A percentile compares a stretch with the other conserved stretches of the same genome.
Evolutionary conservation across 2,113 vertebrate species (phyloP).

Genomic region (Pluvianellus socialis): DNA sequence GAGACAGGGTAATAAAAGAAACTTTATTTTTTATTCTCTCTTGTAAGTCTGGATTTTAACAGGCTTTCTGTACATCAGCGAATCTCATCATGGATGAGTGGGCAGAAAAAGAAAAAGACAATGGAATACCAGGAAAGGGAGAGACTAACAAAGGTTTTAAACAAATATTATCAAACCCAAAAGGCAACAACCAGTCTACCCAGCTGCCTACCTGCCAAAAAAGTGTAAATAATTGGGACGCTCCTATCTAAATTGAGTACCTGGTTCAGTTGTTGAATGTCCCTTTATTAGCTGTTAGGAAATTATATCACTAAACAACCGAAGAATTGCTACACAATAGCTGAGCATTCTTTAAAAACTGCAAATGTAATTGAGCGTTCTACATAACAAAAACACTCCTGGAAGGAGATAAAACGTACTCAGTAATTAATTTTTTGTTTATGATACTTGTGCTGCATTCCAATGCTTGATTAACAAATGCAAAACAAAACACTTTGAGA

Average conservation of each 20-base stretch:
- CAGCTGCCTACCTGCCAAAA: conserved; percentile 17
- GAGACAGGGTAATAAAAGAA: background rate
- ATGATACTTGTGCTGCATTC: conserved; percentile 20
- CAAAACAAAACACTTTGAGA: background rate
- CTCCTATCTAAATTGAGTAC: background rate
- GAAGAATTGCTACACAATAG: conserved; percentile 16
- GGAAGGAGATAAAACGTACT: conserved; percentile 16
- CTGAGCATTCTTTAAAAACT: conserved; percentile 22
- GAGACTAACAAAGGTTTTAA: background rate
- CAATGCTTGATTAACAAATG: conserved; percentile 26
- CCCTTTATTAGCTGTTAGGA: conserved; percentile 20
- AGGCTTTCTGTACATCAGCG: background rate
- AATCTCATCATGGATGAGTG: background rate
- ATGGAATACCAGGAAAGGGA: background rate
- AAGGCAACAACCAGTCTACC: background rate
- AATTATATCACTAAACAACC: conserved; percentile 26
- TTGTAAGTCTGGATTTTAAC: background rate
- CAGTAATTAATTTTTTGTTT: conserved; percentile 52
- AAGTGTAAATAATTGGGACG: conserved; percentile 10
- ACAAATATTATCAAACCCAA: conserved; percentile 2
- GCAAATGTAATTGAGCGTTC: conserved; percentile 44
- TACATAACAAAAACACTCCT: conserved; percentile 52
- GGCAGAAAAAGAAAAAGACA: background rate
- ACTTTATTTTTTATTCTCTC: background rate
- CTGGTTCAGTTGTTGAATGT: background rate